Evolutionary conservation across 2,888 invertebrate genomes (phyloP).

Genomic region (Altica lythri): DNA sequence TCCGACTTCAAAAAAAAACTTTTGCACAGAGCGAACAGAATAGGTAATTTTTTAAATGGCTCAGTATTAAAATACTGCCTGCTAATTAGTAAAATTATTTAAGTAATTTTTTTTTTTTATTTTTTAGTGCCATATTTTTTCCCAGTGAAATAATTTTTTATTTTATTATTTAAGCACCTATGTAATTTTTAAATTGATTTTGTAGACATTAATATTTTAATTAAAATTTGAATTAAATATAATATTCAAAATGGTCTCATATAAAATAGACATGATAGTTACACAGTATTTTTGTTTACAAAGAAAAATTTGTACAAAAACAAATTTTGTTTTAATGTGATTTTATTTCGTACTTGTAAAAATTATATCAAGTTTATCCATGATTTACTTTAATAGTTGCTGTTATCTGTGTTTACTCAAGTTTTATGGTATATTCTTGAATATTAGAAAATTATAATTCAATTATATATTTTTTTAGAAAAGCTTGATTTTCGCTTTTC

Average conservation of each 20-base stretch:
- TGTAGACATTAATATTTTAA: background rate
- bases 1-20: no score
- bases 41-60: no score
- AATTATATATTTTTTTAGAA: no score
- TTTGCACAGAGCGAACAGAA: no score
- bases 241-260: conserved; percentile 9
- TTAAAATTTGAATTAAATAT: background rate
- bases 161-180: no score
- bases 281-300: conserved; percentile 11
- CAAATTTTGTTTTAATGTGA: conserved; percentile 14
- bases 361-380: no score
- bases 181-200: no score
- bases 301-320: conserved; percentile 11
- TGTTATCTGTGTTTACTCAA: no score
- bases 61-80: background rate
- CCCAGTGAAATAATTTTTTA: background rate
- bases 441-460: no score
- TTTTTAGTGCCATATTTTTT: conserved; percentile 1
- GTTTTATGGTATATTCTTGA: no score
- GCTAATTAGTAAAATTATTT: background rate
- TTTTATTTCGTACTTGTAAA: conserved; percentile 7
- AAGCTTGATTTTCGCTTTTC: no score
- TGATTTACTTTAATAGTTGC: conserved; percentile 1
- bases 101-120: background rate
- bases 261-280: background rate